A percentile compares a stretch with the other conserved stretches of the same genome.
Evolutionary conservation across 2,113 vertebrate species (phyloP).

Genomic region (Mus pahari): DNA sequence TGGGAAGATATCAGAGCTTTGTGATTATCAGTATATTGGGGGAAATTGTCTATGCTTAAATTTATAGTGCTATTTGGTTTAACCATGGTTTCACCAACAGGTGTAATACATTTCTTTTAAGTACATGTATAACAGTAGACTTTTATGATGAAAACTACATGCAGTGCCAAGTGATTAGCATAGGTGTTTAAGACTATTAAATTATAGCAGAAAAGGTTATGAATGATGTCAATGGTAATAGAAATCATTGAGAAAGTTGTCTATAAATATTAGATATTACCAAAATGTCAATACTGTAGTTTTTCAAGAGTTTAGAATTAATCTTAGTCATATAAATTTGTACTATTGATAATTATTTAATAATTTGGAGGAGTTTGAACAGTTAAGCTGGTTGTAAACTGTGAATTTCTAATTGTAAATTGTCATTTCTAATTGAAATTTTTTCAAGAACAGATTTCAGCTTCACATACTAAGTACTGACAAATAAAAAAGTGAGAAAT

Average conservation of each 20-base stretch:
- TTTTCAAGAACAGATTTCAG: constrained; percentile 71
- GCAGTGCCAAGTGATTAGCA: constrained; percentile 81
- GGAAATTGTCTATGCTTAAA: constrained; percentile 65
- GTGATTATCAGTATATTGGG: constrained; percentile 72
- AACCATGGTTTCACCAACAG: constrained; percentile 64
- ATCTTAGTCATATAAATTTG: constrained; percentile 80
- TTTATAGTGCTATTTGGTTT: constrained; percentile 69
- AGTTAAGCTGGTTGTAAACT: constrained; percentile 82
- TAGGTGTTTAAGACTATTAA: constrained; percentile 75
- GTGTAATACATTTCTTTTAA: constrained; percentile 74
- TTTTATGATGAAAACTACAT: constrained; percentile 77
- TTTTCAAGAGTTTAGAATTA: constrained; percentile 83
- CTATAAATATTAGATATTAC: constrained; percentile 83
- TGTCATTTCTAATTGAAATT: constrained; percentile 76
- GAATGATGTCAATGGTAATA: constrained; percentile 72
- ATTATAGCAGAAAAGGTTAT: constrained; percentile 79
- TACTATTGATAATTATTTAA: constrained; percentile 82
- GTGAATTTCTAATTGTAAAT: constrained; percentile 84
- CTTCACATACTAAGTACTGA: constrained; percentile 75
- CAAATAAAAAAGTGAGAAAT: constrained; percentile 73
- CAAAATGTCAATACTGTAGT: constrained; percentile 82
- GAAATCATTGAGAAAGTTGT: constrained; percentile 75
- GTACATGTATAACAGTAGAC: constrained; percentile 74
- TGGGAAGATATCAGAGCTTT: constrained; percentile 76
- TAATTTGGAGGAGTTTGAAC: constrained; percentile 82